phyloP scores from a whole-genome alignment of 2,113 vertebrate genomes.

The Pelvicachromis taeniatus region DNA sequence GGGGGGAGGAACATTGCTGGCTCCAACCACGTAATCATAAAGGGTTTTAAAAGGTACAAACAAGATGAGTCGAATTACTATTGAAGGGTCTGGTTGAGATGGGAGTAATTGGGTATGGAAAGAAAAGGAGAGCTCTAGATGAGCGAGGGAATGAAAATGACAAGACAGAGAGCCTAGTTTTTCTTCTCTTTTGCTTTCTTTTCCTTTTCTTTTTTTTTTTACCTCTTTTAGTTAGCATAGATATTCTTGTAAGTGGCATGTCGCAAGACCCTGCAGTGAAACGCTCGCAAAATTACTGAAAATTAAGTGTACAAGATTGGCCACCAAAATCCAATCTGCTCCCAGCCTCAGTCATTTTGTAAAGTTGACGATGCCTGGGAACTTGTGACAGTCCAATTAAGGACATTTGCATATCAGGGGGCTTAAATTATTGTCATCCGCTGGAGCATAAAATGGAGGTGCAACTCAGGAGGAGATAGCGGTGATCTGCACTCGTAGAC shows the following conservation, averaged over 20 bases:
- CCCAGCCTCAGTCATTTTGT: constrained; percentile 53
- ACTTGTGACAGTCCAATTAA: constrained; percentile 74
- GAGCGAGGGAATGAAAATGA: neutral
- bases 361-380: constrained; percentile 56
- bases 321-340: constrained; percentile 65
- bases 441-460: constrained; percentile 68
- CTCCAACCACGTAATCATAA: neutral
- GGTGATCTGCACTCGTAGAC: constrained; percentile 25
- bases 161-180: neutral
- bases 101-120: constrained; percentile 21
- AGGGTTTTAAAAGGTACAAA: constrained; percentile 37
- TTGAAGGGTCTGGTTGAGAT: constrained; percentile 8
- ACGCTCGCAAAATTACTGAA: constrained; percentile 43
- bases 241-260: constrained; percentile 45
- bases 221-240: neutral
- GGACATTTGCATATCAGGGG: constrained; percentile 65
- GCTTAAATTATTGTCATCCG: constrained; percentile 66
- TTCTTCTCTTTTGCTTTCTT: neutral
- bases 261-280: constrained; percentile 12
- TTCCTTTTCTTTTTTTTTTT: neutral
- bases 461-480: constrained; percentile 29
- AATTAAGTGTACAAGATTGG: constrained; percentile 68
- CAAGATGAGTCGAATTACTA: neutral
- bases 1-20: neutral
- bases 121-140: neutral